Evolutionary conservation across 53 echinoderm and acorn worm genomes (phyloP).

Genomic region (Paracentrotus lividus): DNA sequence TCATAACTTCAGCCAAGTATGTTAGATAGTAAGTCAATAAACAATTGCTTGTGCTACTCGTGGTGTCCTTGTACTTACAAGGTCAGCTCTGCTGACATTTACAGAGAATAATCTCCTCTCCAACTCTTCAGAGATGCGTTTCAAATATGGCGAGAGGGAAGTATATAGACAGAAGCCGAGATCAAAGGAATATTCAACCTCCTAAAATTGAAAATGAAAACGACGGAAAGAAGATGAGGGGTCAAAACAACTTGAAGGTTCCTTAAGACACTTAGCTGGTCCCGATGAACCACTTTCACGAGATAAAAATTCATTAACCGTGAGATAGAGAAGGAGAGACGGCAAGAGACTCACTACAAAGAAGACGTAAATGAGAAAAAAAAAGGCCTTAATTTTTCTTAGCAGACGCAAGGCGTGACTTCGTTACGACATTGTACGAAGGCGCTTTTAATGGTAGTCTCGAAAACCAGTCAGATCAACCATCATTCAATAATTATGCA

Average conservation of each 20-base stretch:
- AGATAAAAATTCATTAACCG: constrained; percentile 51
- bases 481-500: not conserved
- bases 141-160: not conserved
- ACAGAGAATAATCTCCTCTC: not conserved
- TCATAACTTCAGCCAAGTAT: not conserved
- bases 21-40: not conserved
- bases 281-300: constrained; percentile 12
- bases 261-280: constrained; percentile 15
- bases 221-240: not conserved
- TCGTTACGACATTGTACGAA: constrained; percentile 29
- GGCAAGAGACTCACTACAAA: not conserved
- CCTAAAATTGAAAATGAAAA: constrained; percentile 9
- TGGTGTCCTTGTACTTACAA: not conserved
- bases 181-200: not conserved
- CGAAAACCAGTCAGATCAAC: not conserved
- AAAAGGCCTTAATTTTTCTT: not conserved
- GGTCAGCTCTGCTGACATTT: not conserved
- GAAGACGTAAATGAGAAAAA: too few species aligned
- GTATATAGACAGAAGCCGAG: constrained; percentile 12
- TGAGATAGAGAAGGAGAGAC: constrained; percentile 23
- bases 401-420: constrained; percentile 43
- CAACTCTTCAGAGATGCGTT: not conserved
- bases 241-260: constrained; percentile 13
- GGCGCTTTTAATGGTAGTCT: not conserved
- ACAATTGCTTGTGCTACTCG: not conserved